Evolutionary conservation across 2,888 invertebrate genomes (phyloP), one percentile per base, ranked within the genome.

Genomic region (Muscina levida): DNA sequence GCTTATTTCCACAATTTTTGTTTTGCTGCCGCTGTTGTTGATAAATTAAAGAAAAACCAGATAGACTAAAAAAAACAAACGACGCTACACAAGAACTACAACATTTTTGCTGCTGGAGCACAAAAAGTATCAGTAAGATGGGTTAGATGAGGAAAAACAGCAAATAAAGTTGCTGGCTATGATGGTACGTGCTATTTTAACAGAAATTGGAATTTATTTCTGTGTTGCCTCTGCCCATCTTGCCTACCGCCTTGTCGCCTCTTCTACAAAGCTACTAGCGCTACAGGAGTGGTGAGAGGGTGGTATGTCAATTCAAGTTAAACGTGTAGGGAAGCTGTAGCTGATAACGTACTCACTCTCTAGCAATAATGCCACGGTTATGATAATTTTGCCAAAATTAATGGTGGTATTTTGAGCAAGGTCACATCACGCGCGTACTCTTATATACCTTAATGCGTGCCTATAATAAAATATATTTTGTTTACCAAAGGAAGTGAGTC

Each of bases 131-230:
- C 37, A 4, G 5, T 10, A 37, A 37, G 37, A 6, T 37, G 1
- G 46, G 53, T 2, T 11, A n/a, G 31, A 31, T 11, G 6, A 31
- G 2, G 10, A 59, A 13, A 13, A 17, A 39, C 15, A 39, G 62
- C 68, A 66, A 71, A 51, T 76, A 39, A 76, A 70, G 68, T 72
- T 76, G n/a, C n/a, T n/a, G n/a, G n/a, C n/a, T n/a, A n/a, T n/a
- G n/a, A n/a, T n/a, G 70, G 57, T 80, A 66, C 80, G 73, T 80
- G 80, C 57, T 57, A 62, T 66, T 73, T 68, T 51, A 72, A 44
- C 13, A 39, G 59, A 80, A 73, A 65, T 70, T 66, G 19, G 17
- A 70, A 73, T 73, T 73, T 56, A 53, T 6, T 65, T 75, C 51
- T 42, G 24, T 57, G 70, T 6, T 46, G 59, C 57, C 48, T 4